Evolutionary conservation across 2,888 invertebrate genomes (phyloP), one percentile per base, ranked within the genome.

Genomic region (Philereme vetulata): DNA sequence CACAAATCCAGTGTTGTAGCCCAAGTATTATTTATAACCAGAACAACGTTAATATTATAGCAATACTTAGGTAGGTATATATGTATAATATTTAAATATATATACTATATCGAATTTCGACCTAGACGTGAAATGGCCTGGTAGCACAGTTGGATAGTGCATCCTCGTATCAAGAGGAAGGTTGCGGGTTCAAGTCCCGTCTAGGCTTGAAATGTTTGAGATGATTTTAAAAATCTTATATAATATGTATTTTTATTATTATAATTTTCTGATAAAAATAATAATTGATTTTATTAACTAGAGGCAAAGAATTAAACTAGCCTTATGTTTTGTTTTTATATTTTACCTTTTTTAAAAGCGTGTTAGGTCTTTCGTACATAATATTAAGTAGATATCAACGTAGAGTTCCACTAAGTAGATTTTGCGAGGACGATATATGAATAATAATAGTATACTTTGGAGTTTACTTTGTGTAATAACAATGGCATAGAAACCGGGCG

Each of bases 401-500:
- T 11, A 55, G 67, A 75, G 72, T 75, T 74, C 72, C 64, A 60
- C 56, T 53, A 71, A 69, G 59, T 63, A 63, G 59, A 63, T 44
- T 56, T 56, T 59, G 40, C 35, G 38, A 38, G 7, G 38, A 38
- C 1, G 4, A 38, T 21, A 21, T 2, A 2, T 38, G 35, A 35
- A 7, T 38, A 38, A 8, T 38, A 3, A 38, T 38, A 6, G 38
- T 6, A 38, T 38, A 8, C 5, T 38, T 38, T 0, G 38, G 38
- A 38, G 8, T 38, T 8, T 6, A 38, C 38, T 3, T 4, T 38
- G 38, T 38, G 8, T 38, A 38, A 38, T 38, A 34, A 34, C 32
- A 10, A 35, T 35, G 45, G 40, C 62, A 67, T 62, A 60, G 51
- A 67, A 68, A 68, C 68, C 74, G 45, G 78, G 77, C 74, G 78